phyloP scores from a whole-genome alignment of 2,797 vertebrate genomes.

The Epinephelus malabaricus region DNA sequence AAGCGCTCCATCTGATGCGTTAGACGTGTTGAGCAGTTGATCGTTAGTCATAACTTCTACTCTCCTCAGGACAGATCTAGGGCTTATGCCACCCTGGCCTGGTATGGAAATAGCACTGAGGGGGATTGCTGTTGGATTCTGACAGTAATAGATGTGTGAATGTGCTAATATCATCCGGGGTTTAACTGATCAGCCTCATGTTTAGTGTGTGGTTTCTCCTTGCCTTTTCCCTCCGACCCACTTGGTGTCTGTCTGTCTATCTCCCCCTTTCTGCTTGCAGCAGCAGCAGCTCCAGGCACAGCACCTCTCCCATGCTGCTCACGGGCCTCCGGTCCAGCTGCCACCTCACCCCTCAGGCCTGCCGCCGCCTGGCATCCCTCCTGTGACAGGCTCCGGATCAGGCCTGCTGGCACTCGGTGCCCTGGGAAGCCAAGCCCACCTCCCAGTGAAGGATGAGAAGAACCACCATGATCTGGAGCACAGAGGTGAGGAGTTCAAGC shows the following conservation, averaged over 20 bases:
- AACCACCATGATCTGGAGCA: conserved; percentile 96
- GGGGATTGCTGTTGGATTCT: conserved; percentile 57
- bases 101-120: conserved; percentile 62
- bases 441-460: conserved; percentile 96
- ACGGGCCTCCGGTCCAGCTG: conserved; percentile 93
- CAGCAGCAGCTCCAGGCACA: conserved; percentile 94
- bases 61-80: conserved; percentile 56
- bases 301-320: conserved; percentile 95
- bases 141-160: conserved; percentile 75
- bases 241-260: conserved; percentile 77
- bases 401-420: conserved; percentile 93
- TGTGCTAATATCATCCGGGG: conserved; percentile 70
- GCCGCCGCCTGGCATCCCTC: conserved; percentile 92
- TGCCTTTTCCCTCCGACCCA: conserved; percentile 81
- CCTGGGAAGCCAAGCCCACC: conserved; percentile 94
- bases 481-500: conserved; percentile 86
- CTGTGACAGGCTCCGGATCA: conserved; percentile 89
- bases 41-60: conserved; percentile 50
- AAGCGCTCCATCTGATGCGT: conserved; percentile 15
- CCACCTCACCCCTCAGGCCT: conserved; percentile 94
- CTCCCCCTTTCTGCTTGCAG: conserved; percentile 74
- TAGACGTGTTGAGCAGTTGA: conserved; percentile 52
- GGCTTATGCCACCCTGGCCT: conserved; percentile 58
- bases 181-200: conserved; percentile 67
- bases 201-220: conserved; percentile 60